Evolutionary conservation across 1,140 invertebrate species (phyloP).

Genomic region (Gryllus bimaculatus): DNA sequence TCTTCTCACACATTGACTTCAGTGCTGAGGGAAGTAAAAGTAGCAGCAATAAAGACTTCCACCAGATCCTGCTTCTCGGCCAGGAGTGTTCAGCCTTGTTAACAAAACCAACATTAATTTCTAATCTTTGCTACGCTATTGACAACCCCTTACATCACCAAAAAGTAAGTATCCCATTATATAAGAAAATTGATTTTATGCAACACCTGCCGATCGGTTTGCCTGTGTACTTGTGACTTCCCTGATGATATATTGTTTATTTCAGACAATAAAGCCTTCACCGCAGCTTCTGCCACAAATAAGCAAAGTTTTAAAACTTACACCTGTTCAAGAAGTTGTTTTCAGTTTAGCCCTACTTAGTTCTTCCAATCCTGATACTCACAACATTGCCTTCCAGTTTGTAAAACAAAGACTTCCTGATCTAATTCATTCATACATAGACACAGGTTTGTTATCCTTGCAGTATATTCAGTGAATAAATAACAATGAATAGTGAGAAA

Average conservation of each 20-base stretch:
- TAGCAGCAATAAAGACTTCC: slow-evolving; percentile 28
- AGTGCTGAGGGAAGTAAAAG: slow-evolving; percentile 42
- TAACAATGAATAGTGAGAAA: background rate
- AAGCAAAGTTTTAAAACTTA: slow-evolving; percentile 72
- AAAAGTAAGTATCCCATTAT: slow-evolving; percentile 31
- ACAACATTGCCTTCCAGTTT: slow-evolving; percentile 60
- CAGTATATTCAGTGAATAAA: background rate
- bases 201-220: background rate
- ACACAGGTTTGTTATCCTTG: slow-evolving; percentile 44
- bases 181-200: background rate
- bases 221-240: background rate
- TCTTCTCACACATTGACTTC: slow-evolving; percentile 62
- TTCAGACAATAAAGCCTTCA: slow-evolving; percentile 63
- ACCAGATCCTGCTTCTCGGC: slow-evolving; percentile 58
- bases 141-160: slow-evolving; percentile 53
- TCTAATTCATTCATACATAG: slow-evolving; percentile 72
- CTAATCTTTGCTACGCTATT: slow-evolving; percentile 68
- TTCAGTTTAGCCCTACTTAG: slow-evolving; percentile 74
- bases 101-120: slow-evolving; percentile 62
- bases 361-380: slow-evolving; percentile 65
- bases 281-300: slow-evolving; percentile 70
- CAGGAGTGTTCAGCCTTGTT: slow-evolving; percentile 61
- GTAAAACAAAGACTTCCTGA: slow-evolving; percentile 73
- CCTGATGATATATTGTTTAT: slow-evolving; percentile 22
- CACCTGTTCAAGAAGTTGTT: slow-evolving; percentile 78